Percentiles rank a stretch among this genome's conserved stretches.
These are phyloP conservation scores for Cyanoramphus novaezelandiae DNA, from an alignment of 2,113 vertebrate species.

Conservation along the genomic window DNA sequence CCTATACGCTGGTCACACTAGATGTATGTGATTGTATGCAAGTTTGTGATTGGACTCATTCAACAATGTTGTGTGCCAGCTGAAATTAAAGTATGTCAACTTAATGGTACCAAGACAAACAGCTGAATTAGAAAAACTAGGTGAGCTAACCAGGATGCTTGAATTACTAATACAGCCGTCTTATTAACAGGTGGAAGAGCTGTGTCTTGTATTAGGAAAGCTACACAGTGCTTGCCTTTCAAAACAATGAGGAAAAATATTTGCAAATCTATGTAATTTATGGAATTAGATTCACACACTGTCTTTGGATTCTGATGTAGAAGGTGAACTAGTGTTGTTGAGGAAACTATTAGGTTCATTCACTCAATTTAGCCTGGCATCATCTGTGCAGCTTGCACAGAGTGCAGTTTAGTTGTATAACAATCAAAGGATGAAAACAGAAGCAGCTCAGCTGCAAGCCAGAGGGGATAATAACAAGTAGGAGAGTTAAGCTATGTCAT, in stretches of 20 bases:
- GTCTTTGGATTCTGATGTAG: not conserved
- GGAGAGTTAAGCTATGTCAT: not conserved
- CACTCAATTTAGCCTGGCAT: not conserved
- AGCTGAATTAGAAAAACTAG: not conserved
- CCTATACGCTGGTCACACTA: not conserved
- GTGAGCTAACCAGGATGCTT: not conserved
- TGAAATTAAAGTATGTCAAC: not conserved
- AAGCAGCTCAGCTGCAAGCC: not conserved
- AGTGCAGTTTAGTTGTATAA: not conserved
- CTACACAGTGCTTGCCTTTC: not conserved
- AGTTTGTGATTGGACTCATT: not conserved
- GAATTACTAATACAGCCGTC: not conserved
- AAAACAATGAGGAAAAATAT: not conserved
- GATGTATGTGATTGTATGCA: not conserved
- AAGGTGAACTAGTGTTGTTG: not conserved
- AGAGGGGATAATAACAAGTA: not conserved
- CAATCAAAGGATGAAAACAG: not conserved
- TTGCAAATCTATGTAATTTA: conserved; percentile 2
- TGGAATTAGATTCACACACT: not conserved
- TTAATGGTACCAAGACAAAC: not conserved
- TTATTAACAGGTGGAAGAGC: not conserved
- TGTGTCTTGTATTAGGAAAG: not conserved
- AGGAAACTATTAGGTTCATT: not conserved
- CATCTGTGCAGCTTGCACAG: not conserved
- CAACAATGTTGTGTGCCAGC: not conserved